Evolutionary conservation across 2,113 vertebrate species (phyloP).

Genomic region (Hypomesus transpacificus): DNA sequence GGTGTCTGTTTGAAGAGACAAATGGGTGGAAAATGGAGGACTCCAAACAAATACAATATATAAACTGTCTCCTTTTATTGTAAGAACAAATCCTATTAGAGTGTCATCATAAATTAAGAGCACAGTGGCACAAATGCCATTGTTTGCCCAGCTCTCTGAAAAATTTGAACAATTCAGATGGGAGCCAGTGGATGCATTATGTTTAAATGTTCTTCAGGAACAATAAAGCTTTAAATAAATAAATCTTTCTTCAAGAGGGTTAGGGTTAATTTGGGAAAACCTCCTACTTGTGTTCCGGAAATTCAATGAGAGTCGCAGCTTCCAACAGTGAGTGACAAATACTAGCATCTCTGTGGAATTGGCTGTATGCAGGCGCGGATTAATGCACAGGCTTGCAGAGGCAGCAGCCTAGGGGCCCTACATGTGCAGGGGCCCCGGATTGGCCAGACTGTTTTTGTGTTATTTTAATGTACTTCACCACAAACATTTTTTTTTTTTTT

Average conservation of each 20-base stretch:
- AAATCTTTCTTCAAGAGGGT: constrained; percentile 29
- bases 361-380: constrained; percentile 1
- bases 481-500: too few species aligned
- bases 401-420: too few species aligned
- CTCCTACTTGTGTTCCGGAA: constrained; percentile 13
- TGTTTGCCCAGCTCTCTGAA: constrained; percentile 28
- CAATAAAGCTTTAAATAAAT: too few species aligned
- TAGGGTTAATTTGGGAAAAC: constrained; percentile 19
- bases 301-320: constrained; percentile 37
- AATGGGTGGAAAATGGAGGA: constrained; percentile 17
- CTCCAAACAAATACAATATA: constrained; percentile 15
- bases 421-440: too few species aligned
- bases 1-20: constrained; percentile 17
- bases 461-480: too few species aligned
- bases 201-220: constrained; percentile 27
- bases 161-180: constrained; percentile 28
- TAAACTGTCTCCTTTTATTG: constrained; percentile 24
- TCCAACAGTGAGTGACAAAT: constrained; percentile 11
- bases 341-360: constrained; percentile 21
- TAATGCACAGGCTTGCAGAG: too few species aligned
- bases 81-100: constrained; percentile 34
- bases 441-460: too few species aligned
- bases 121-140: constrained; percentile 26
- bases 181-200: constrained; percentile 35
- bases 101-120: constrained; percentile 38